Conservation (phyloP, 2,888 invertebrate species). For the Acholoe squamosa region DNA sequence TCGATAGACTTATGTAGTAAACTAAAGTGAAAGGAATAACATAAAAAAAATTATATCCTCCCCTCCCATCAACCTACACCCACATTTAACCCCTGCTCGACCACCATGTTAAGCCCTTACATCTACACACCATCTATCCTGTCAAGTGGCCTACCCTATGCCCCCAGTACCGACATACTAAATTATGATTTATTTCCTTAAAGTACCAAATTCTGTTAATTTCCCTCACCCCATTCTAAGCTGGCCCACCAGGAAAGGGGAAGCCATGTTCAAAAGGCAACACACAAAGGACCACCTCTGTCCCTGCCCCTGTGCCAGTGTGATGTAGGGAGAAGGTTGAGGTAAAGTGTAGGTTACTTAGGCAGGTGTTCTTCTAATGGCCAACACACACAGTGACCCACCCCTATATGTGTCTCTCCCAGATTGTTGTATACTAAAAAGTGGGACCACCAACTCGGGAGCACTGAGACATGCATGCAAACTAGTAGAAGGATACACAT, state of each 20-base stretch:
- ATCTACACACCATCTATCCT: background rate
- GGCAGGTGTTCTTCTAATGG: no score
- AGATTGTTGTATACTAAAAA: no score
- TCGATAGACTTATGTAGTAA: no score
- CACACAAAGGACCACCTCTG: background rate
- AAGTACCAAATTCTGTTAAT: background rate
- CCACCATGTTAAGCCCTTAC: background rate
- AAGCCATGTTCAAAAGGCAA: constrained; percentile 2
- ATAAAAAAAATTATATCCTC: no score
- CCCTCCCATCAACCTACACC: background rate
- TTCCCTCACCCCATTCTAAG: background rate
- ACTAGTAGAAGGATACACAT: no score
- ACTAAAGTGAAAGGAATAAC: no score
- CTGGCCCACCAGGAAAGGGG: background rate
- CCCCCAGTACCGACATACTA: background rate
- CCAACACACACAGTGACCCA: no score
- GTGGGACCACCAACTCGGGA: no score
- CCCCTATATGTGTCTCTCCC: no score
- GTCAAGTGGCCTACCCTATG: background rate
- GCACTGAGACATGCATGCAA: no score
- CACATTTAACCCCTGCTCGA: background rate
- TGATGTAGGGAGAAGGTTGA: no score
- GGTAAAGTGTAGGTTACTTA: no score
- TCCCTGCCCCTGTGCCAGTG: background rate
- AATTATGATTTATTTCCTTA: constrained; percentile 21